Base-by-base conservation (phyloP, 1,140 invertebrate genomes). In the Aphaenogaster rudis region DNA sequence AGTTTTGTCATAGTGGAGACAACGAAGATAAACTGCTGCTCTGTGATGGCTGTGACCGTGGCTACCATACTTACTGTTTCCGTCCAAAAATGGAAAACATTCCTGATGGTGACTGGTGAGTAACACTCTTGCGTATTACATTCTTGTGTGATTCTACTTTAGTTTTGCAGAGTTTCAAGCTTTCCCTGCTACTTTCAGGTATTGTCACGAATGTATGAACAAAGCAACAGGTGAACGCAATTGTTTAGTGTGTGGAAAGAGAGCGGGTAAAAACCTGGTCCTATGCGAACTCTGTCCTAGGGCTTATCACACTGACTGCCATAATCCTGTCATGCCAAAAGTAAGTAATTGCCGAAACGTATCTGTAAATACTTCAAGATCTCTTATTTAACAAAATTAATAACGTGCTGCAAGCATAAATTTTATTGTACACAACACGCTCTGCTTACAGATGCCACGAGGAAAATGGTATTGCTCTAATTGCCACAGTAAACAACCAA, bases 31-130 rank as follows among this genome's bases (percentile, higher is more conserved):
- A 99, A 94, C 95, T 99, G 64, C 96, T 99, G 82, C 96, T 99
- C 3, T 99, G 99, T 96, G 99, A 99, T 96, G 98, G 98, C 87
- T 99, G 99, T 96, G 99, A 99, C 96, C 98, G 98, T 95, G 99
- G 99, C 69, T 99, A 99, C 95, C 99, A 99, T 96, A 99, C 98
- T 64, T 99, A 99, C 94, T 99, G 99, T 96, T 99, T 99, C 96
- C 99, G 98, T 96, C 99, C 99, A 89, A 98, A 98, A 95, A 98
- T 99, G 98, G 98, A 99, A 82, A 98, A 97, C 92, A 99, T 98
- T 96, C 99, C 99, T 57, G 98, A 99, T 93, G 99, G 99, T 86
- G 99, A 99, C 94, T 99, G 99, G 99, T 99, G 93, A 96, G 96
- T 95, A 78, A 50, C 0, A 3, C 9, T 39, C 17, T 66, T 39